Conservation (phyloP, 2,797 vertebrate genomes). For the Neomorphus geoffroyi region DNA sequence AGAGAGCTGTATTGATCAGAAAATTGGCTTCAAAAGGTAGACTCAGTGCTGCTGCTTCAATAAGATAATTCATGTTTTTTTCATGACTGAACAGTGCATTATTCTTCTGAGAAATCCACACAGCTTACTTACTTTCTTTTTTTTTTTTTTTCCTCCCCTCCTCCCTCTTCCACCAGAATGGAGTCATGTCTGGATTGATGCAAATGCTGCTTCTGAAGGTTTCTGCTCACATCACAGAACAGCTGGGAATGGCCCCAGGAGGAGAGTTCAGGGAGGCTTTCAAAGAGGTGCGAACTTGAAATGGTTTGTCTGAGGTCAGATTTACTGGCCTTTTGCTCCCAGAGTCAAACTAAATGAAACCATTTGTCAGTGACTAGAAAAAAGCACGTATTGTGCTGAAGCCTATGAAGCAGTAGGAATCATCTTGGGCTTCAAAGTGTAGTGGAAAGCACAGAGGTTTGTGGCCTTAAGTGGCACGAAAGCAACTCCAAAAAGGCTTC, state of each 20-base stretch:
- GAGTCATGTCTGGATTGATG: constrained; percentile 97
- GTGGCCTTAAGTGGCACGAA: neutral
- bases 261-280: constrained; percentile 98
- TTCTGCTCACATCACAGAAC: constrained; percentile 97
- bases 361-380: neutral
- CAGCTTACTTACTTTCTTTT: neutral
- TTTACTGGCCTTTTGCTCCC: neutral
- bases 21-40: neutral
- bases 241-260: constrained; percentile 97
- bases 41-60: neutral
- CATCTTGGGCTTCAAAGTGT: neutral
- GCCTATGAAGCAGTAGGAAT: neutral
- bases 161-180: constrained; percentile 81
- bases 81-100: neutral
- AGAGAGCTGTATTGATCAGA: neutral
- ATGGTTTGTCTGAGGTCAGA: neutral
- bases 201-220: constrained; percentile 98
- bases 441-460: neutral
- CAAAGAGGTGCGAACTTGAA: constrained; percentile 85
- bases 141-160: neutral
- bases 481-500: neutral
- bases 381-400: neutral
- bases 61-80: neutral
- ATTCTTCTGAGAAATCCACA: neutral
- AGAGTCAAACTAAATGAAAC: neutral